Evolutionary conservation across 2,113 vertebrate genomes (phyloP).

Genomic region (Lasiurus borealis): DNA sequence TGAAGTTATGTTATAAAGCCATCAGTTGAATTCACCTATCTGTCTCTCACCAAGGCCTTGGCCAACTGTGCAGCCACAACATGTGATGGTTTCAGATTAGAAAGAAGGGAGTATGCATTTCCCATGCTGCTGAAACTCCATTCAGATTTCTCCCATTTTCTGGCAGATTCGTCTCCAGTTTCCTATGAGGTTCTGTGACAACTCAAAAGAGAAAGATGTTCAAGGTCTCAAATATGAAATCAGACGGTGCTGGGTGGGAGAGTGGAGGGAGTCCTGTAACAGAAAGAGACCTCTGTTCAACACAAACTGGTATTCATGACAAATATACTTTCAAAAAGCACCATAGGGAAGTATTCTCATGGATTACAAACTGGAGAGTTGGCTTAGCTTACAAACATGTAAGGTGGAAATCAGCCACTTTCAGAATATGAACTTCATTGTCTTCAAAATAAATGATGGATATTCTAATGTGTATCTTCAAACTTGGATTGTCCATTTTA

Average conservation of each 20-base stretch:
- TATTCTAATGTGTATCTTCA: neutral
- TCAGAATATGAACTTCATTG: conserved; percentile 5
- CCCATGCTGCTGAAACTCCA: neutral
- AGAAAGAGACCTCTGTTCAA: neutral
- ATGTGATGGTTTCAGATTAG: neutral
- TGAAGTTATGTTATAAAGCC: neutral
- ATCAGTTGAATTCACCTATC: neutral
- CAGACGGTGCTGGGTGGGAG: neutral
- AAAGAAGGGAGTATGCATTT: neutral
- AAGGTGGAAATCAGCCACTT: neutral
- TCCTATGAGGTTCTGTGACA: neutral
- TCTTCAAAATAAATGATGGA: conserved; percentile 35
- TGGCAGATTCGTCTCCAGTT: neutral
- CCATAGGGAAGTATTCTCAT: neutral
- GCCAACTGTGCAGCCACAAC: neutral
- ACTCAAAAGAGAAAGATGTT: neutral
- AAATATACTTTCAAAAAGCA: neutral
- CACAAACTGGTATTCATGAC: neutral
- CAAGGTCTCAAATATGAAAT: conserved; percentile 41
- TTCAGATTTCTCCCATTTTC: conserved; percentile 10
- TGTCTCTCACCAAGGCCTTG: neutral
- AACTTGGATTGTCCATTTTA: neutral
- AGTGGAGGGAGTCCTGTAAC: neutral
- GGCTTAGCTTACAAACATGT: neutral
- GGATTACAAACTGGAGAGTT: neutral